Evolutionary conservation across 1,140 invertebrate species (phyloP).

Genomic region (Globodera rostochiensis): DNA sequence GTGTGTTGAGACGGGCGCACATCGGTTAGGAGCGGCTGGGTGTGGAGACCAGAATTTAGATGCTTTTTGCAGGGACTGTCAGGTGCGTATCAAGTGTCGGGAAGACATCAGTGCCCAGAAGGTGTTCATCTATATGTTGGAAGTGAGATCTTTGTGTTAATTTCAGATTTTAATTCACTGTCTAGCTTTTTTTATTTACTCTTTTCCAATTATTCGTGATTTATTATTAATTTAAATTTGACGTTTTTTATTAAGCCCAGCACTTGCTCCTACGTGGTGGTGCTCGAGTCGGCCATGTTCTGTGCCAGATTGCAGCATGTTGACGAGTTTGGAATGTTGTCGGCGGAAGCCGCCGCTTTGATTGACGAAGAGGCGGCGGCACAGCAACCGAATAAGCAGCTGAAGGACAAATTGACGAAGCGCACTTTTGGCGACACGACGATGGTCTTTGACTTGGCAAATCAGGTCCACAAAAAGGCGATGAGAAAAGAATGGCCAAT

Average conservation of each 20-base stretch:
- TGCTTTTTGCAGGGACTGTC: conserved; percentile 39
- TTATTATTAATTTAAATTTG: neutral
- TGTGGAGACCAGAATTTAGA: neutral
- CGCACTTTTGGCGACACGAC: conserved; percentile 20
- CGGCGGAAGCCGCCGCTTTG: conserved; percentile 12
- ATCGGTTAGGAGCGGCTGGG: conserved; percentile 33
- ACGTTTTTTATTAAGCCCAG: conserved; percentile 74
- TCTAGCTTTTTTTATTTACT: too few relatives aligned
- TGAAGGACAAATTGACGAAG: conserved; percentile 9
- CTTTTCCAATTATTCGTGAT: neutral
- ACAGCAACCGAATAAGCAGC: conserved; percentile 17
- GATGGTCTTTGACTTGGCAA: neutral
- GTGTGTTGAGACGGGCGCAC: conserved; percentile 69
- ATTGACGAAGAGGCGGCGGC: neutral
- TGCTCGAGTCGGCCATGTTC: conserved; percentile 79
- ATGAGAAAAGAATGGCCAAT: neutral
- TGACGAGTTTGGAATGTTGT: conserved; percentile 65
- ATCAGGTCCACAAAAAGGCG: neutral
- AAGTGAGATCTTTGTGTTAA: neutral
- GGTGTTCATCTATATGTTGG: conserved; percentile 46
- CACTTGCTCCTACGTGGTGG: conserved; percentile 86
- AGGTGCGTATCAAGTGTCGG: conserved; percentile 41
- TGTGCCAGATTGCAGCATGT: conserved; percentile 77
- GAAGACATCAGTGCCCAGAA: conserved; percentile 31
- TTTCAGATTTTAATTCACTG: too few relatives aligned